A percentile compares a stretch with the other conserved stretches of the same genome.
Conservation (phyloP, 2,797 vertebrate species). For the Hephaestus fuliginosus region DNA sequence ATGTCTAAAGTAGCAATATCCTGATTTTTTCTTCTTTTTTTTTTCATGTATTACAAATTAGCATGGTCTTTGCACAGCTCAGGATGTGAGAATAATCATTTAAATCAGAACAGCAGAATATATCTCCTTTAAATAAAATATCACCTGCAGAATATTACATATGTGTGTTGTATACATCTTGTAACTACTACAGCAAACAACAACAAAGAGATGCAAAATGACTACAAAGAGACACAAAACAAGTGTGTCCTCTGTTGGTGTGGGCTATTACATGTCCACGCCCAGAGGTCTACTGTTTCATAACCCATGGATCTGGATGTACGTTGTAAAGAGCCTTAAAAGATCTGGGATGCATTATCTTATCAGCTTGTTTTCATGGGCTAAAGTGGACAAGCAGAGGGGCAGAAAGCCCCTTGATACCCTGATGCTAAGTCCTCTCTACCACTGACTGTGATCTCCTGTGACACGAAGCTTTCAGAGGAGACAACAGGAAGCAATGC, state of each 20-base stretch:
- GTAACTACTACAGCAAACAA: not conserved
- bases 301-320: not conserved
- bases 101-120: not conserved
- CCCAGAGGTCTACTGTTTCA: not conserved
- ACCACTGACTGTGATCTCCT: conserved; percentile 35
- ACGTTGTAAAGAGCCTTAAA: conserved; percentile 23
- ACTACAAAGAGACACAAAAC: not conserved
- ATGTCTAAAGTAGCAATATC: not conserved
- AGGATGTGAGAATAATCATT: not conserved
- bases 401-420: conserved; percentile 17
- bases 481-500: conserved; percentile 7
- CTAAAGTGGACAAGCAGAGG: not conserved
- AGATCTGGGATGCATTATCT: conserved; percentile 1
- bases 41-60: not conserved
- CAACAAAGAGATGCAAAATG: too few relatives aligned
- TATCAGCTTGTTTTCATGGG: conserved; percentile 13
- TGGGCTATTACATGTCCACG: not conserved
- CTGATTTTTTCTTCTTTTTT: not conserved
- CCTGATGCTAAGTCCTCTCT: conserved; percentile 27
- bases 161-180: not conserved
- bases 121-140: not conserved
- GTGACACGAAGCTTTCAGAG: conserved; percentile 40
- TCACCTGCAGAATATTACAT: not conserved
- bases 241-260: not conserved
- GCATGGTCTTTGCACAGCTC: too few relatives aligned